A percentile compares a stretch with the other conserved stretches of the same genome.
Conservation (phyloP, 2,888 invertebrate genomes). For the Frankliniella fusca region DNA sequence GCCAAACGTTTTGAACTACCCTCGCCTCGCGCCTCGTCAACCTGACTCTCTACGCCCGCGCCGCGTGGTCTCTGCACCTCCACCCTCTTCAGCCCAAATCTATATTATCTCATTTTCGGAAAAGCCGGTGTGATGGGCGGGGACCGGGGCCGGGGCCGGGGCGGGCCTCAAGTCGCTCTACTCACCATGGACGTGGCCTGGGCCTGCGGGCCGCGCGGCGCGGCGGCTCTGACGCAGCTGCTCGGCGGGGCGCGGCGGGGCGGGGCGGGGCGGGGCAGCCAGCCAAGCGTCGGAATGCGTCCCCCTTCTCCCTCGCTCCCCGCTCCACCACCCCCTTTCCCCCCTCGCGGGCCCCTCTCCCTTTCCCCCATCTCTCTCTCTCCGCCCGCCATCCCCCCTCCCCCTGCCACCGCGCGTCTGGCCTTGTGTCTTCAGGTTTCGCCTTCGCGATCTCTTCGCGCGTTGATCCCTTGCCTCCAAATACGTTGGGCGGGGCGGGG, state of each 20-base stretch:
- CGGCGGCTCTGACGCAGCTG: not conserved
- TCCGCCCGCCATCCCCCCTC: not conserved
- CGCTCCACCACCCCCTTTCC: not conserved
- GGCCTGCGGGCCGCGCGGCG: too few species aligned
- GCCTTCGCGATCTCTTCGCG: not conserved
- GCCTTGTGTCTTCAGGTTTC: conserved; percentile 7
- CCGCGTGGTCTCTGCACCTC: too few species aligned
- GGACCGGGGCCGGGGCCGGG: not conserved
- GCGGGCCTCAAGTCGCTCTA: not conserved
- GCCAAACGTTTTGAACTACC: too few species aligned
- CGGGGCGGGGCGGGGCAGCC: not conserved
- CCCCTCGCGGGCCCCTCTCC: not conserved
- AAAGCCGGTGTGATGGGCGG: not conserved
- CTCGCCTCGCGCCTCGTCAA: too few species aligned
- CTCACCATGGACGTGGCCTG: not conserved
- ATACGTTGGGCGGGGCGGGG: not conserved
- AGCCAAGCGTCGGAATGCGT: conserved; percentile 2
- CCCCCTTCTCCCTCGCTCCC: conserved; percentile 1
- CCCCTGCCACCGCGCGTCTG: not conserved
- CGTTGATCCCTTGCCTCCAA: not conserved
- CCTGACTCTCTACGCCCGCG: too few species aligned
- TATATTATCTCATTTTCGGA: too few species aligned
- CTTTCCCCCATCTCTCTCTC: not conserved
- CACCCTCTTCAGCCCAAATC: too few species aligned
- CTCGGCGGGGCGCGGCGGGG: not conserved